phyloP scores from a whole-genome alignment of 2,113 vertebrate species.

The Tauraco erythrolophus region DNA sequence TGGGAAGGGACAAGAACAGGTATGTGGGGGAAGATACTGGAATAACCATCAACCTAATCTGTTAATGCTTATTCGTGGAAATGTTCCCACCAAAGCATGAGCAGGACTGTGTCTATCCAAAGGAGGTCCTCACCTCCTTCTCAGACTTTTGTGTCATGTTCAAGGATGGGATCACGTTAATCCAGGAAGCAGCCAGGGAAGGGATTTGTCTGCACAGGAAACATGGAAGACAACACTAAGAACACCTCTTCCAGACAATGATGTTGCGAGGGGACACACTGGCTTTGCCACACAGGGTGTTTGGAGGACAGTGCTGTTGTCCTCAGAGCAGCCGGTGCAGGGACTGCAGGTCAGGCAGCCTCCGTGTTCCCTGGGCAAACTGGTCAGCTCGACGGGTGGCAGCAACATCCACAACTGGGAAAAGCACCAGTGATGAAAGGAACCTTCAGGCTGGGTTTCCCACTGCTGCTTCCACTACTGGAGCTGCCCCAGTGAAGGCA shows the following conservation, averaged over 20 bases:
- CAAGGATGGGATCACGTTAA: background rate
- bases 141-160: background rate
- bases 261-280: rapidly evolving
- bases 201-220: background rate
- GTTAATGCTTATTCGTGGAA: background rate
- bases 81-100: background rate
- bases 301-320: background rate
- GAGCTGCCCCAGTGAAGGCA: background rate
- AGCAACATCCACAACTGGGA: background rate
- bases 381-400: background rate
- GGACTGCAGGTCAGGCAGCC: background rate
- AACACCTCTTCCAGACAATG: background rate
- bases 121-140: background rate
- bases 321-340: rapidly evolving
- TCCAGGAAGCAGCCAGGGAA: background rate
- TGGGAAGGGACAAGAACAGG: background rate
- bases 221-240: background rate
- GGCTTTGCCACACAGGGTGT: background rate
- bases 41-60: background rate
- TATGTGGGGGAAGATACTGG: background rate
- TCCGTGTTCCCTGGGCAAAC: background rate
- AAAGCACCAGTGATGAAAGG: background rate
- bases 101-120: background rate
- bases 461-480: background rate
- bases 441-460: background rate